Evolutionary conservation across 2,113 vertebrate genomes (phyloP).

Genomic region (Heloderma charlesbogerti): DNA sequence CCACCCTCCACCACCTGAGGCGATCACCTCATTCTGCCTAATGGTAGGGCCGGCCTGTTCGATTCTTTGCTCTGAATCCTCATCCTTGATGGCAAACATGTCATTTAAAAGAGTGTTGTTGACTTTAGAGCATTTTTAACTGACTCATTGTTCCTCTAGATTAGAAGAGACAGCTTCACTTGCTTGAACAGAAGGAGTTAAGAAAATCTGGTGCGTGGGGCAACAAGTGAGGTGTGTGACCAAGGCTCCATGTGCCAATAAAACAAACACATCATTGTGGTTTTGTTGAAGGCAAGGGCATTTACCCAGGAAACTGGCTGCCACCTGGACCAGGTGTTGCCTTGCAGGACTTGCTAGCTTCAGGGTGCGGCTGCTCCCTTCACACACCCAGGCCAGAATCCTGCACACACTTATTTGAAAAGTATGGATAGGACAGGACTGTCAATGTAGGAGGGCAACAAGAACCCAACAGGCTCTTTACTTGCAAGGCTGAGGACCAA

Average conservation of each 20-base stretch:
- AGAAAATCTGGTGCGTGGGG: neutral
- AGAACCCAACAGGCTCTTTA: too few species aligned
- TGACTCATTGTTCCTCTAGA: neutral
- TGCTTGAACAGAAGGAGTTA: neutral
- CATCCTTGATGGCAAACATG: neutral
- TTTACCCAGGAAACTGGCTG: neutral
- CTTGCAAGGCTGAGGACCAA: neutral
- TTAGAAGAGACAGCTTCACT: neutral
- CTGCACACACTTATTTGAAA: too few species aligned
- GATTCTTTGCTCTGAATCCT: neutral
- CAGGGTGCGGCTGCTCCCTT: too few species aligned
- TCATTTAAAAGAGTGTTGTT: neutral
- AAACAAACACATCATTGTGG: neutral
- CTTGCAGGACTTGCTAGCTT: neutral
- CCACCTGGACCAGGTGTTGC: slow-evolving; percentile 13
- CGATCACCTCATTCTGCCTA: too few species aligned
- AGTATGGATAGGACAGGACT: fast-evolving
- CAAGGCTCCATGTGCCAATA: neutral
- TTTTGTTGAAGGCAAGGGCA: neutral
- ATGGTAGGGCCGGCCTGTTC: neutral
- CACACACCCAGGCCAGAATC: neutral
- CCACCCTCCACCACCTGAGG: too few species aligned
- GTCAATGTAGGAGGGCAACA: neutral
- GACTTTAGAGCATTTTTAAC: neutral
- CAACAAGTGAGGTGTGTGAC: neutral